Evolutionary conservation across 1,140 invertebrate species (phyloP).

Genomic region (Agraylea sexmaculata): DNA sequence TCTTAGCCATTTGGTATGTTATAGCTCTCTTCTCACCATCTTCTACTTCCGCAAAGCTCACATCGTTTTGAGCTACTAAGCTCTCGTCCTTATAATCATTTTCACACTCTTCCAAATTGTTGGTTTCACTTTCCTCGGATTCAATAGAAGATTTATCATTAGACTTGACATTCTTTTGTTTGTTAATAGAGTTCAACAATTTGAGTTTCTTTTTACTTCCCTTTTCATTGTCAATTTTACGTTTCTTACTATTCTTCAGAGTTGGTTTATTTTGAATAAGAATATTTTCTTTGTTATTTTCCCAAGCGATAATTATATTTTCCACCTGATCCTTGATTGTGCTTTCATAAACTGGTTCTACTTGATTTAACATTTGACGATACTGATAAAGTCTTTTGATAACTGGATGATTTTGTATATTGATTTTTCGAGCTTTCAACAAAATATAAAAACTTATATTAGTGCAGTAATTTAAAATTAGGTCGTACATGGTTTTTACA

Average conservation of each 20-base stretch:
- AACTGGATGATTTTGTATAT: slow-evolving; percentile 71
- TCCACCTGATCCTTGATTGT: slow-evolving; percentile 53
- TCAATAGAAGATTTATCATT: slow-evolving; percentile 26
- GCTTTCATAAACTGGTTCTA: slow-evolving; percentile 54
- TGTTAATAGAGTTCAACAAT: slow-evolving; percentile 30
- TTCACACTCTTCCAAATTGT: slow-evolving; percentile 4
- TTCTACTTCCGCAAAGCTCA: slow-evolving; percentile 17
- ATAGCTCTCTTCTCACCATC: slow-evolving; percentile 62
- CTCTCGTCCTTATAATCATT: slow-evolving; percentile 5
- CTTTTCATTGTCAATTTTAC: slow-evolving; percentile 27
- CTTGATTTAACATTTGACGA: slow-evolving; percentile 59
- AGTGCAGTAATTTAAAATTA: slow-evolving; percentile 69
- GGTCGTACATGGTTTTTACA: slow-evolving; percentile 55
- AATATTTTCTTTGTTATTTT: slow-evolving; percentile 38
- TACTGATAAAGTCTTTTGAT: slow-evolving; percentile 72
- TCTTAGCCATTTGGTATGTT: slow-evolving; percentile 88
- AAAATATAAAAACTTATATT: slow-evolving; percentile 81
- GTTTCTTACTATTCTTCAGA: slow-evolving; percentile 22
- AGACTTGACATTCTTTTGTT: slow-evolving; percentile 26
- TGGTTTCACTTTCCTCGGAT: slow-evolving; percentile 30
- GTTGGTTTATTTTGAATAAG: slow-evolving; percentile 22
- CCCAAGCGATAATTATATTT: slow-evolving; percentile 39
- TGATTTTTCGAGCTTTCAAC: slow-evolving; percentile 59
- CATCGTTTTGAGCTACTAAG: slow-evolving; percentile 11
- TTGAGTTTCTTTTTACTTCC: slow-evolving; percentile 33